Evolutionary conservation across 2,113 vertebrate genomes (phyloP), one percentile per base, ranked within the genome.

Genomic region (Istiophorus platypterus): DNA sequence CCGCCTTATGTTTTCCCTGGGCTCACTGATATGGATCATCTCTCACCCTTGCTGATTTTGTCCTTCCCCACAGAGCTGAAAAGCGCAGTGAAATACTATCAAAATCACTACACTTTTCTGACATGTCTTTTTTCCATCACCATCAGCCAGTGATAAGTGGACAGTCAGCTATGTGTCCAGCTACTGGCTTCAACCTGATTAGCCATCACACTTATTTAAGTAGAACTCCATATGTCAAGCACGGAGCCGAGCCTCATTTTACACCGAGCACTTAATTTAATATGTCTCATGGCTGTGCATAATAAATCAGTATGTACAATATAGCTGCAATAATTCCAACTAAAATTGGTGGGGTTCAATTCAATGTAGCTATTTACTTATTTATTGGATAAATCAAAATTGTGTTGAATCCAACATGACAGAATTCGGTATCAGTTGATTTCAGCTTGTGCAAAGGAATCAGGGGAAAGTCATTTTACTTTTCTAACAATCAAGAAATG

Each of bases 71-170:
- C 49, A 63, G 56, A 85, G 80, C 67, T 68, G 15, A 73, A 34
- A 72, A 27, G 27, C 69, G 26, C 14, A 11, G 65, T 76, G 84
- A 69, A 75, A 70, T 85, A 59, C 42, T 22, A 74, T 86, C 85
- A 76, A 68, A 68, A 49, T 59, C 51, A 37, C 74, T 63, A 45
- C 34, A 58, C 26, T 57, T 84, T 78, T 75, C 68, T 18, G 70
- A 72, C 62, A 71, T 59, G 63, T 80, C 26, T 66, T 57, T 34
- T 67, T 26, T 63, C 42, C 0, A 1, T 81, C 58, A 71, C 51
- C 11, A 54, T 80, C 41, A 81, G 54, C 24, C n/a, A 39, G 59
- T n/a, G 37, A 34, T 45, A 13, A 47, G 29, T 45, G 75, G 29
- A 29, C 69, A 29, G 52, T 14, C 34, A 57, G 63, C 39, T 80